Percentiles rank a stretch among this genome's conserved stretches.
phyloP scores from a whole-genome alignment of 2,113 vertebrate species.

The Tragelaphus strepsiceros region DNA sequence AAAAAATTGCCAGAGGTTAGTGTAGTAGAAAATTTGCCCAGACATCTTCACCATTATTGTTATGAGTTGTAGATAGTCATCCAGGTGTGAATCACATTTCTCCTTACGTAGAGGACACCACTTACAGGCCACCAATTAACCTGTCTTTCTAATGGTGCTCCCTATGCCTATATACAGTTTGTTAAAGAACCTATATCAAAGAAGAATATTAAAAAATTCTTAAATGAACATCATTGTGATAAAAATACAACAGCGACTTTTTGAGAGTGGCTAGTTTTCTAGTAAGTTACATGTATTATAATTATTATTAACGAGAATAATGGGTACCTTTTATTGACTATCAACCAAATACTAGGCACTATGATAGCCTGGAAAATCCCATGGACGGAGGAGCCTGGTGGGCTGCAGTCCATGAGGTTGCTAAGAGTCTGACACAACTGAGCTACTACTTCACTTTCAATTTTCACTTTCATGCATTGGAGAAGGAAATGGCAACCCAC shows the following conservation, averaged over 20 bases:
- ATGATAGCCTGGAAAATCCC: not conserved
- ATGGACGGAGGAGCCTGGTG: too few species aligned
- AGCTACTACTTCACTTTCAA: too few species aligned
- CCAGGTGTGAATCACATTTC: conserved; percentile 33
- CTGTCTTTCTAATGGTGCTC: not conserved
- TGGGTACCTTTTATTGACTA: not conserved
- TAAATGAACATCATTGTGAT: conserved; percentile 23
- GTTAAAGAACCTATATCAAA: conserved; percentile 1
- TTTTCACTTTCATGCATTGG: too few species aligned
- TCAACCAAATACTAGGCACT: not conserved
- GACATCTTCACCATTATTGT: conserved; percentile 11
- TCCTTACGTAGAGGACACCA: not conserved
- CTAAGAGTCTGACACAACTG: too few species aligned
- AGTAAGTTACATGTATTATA: conserved; percentile 7
- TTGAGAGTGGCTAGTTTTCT: not conserved
- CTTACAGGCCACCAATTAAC: conserved; percentile 32
- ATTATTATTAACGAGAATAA: not conserved
- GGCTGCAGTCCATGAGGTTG: too few species aligned
- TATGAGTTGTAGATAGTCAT: not conserved
- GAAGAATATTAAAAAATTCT: not conserved
- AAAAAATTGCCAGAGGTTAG: not conserved
- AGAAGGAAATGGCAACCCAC: too few species aligned
- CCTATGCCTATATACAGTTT: not conserved
- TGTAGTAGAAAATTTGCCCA: conserved; percentile 54
- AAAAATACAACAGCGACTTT: conserved; percentile 15